These are phyloP conservation scores for mouse (Mus musculus) DNA, from an alignment of 2,113 vertebrate species.

Conservation along the genomic window DNA sequence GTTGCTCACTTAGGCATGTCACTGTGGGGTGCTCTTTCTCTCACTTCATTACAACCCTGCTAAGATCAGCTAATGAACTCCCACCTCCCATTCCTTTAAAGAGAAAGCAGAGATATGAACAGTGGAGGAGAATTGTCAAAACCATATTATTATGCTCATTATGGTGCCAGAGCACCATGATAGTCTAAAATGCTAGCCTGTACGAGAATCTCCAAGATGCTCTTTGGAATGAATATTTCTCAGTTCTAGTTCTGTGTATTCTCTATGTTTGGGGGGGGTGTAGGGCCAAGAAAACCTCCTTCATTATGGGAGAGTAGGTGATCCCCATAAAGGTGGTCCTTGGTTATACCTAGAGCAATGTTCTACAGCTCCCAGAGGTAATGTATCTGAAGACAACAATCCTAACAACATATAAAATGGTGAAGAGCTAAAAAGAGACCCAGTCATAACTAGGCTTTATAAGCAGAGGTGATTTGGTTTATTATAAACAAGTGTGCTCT, in stretches of 20 bases:
- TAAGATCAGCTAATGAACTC: conserved; percentile 30
- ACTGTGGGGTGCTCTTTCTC: not conserved
- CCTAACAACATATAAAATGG: not conserved
- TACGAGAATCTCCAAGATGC: not conserved
- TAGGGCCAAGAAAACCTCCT: not conserved
- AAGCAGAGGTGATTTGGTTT: not conserved
- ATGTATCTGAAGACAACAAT: not conserved
- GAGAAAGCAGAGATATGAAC: not conserved
- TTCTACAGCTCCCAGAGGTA: not conserved
- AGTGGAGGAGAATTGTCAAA: not conserved
- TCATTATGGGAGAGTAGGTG: not conserved
- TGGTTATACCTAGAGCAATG: not conserved
- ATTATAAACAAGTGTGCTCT: not conserved
- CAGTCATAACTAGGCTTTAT: not conserved
- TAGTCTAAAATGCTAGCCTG: not conserved
- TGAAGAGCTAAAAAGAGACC: not conserved
- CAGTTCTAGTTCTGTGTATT: not conserved
- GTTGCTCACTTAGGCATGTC: conserved; percentile 1
- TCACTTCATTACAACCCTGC: not conserved
- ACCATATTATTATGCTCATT: not conserved
- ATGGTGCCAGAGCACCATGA: not conserved
- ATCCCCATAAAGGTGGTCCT: not conserved
- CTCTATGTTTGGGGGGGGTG: rapidly evolving
- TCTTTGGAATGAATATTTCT: not conserved
- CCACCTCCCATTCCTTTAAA: not conserved